Evolutionary conservation across 2,888 invertebrate species (phyloP), one percentile per base, ranked within the genome.

Genomic region (Panopea generosa): DNA sequence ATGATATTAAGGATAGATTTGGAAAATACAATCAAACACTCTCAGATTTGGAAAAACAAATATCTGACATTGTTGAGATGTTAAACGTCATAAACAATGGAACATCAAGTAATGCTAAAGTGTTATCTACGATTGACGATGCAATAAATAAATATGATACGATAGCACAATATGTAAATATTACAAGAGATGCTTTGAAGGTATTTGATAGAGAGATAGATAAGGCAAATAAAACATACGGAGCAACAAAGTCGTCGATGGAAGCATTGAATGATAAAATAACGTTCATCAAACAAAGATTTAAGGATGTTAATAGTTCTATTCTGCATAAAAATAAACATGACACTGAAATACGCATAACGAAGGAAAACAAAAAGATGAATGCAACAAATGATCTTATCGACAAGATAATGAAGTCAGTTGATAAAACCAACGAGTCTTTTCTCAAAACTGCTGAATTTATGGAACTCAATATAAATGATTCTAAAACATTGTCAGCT

Each of bases 1-100:
- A 29, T 11, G 57, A 59, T 27, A 55, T 77, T 38, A 68, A 65
- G 49, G 33, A 29, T 0, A 63, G 77, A 56, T 72, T 63, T 33
- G 33, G 16, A 1, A 56, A 26, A 27, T 76, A 76, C 52, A 65
- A 66, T 18, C 6, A 26, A 52, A 66, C 24, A 1, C 53, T 76
- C 2, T 9, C n/a, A 20, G 45, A 45, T 18, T 18, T 45, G 45
- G n/a, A 45, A 16, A 45, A 45, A 3, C 4, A 9, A 7, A 33
- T 33, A 33, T 33, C 33, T 33, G 33, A 33, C 33, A 33, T 33
- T 33, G 33, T 7, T 33, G 33, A 33, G 11, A 33, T 11, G 11
- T 33, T 33, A 33, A 33, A 33, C 6, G 33, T 4, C 4, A 11
- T 33, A 33, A 11, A 33, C 33, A 33, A 33, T 33, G 33, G 33